Evolutionary conservation across 2,113 vertebrate species (phyloP), one percentile per base, ranked within the genome.

Genomic region (Oryzias celebensis): DNA sequence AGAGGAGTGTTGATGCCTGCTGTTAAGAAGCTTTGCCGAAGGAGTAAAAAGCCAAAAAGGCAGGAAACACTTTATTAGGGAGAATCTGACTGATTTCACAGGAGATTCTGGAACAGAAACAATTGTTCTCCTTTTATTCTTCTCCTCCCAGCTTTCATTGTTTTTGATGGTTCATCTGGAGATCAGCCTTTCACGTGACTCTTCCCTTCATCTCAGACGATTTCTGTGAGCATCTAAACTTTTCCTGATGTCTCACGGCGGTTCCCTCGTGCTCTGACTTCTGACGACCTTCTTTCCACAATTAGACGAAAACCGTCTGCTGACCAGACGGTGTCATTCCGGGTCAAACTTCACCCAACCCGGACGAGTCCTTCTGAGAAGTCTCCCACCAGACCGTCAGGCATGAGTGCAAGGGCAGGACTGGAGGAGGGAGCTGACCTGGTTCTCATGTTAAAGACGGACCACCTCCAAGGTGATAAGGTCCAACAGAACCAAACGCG

Each of bases 131-230:
- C 8, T 36, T 20, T 20, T 1, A 28, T 28, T 28, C 26, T 28
- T 28, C 26, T 36, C 8, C 2, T 36, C 36, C 74, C 20, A 41
- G 62, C 45, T 15, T 8, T 68, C 31, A 14, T 54, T 47, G 4
- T 26, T 18, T 59, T 10, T 47, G 36, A 36, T 36, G 36, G 26
- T 28, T 28, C 26, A 28, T 4, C 26, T 36, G 36, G 3, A 12
- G 24, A 13, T 8, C 47, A 28, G 63, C 46, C 26, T 52, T 51
- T 26, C 23, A 62, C 42, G 41, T 69, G 66, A 65, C 62, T 77
- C 73, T 65, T 65, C 15, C 18, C 23, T 70, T 20, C 10, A 3
- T 44, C 23, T 66, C 46, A 56, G 7, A 65, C 3, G 16, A 67
- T 53, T 64, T 3, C 47, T 59, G 0, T 52, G 62, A 17, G 53